Evolutionary conservation across 2,113 vertebrate genomes (phyloP).

Genomic region (Pelecanus crispus): DNA sequence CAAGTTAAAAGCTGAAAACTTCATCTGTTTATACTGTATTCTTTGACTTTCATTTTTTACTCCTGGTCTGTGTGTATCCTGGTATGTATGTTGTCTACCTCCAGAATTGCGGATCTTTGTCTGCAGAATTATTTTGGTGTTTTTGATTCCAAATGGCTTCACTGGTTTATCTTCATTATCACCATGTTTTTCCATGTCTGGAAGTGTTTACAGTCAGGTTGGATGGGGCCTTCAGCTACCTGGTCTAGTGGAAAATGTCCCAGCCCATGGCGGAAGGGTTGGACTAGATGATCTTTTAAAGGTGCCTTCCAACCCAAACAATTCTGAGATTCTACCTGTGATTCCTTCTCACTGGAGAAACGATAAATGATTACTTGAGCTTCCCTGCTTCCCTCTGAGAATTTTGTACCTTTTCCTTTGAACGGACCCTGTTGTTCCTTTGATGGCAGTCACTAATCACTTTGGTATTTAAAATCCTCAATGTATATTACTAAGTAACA

Average conservation of each 20-base stretch:
- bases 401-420: not conserved
- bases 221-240: not conserved
- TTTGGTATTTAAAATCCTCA: not conserved
- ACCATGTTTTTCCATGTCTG: not conserved
- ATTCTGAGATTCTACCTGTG: not conserved
- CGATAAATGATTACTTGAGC: not conserved
- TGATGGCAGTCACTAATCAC: not conserved
- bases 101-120: not conserved
- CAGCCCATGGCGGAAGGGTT: too few species aligned
- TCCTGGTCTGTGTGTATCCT: not conserved
- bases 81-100: not conserved
- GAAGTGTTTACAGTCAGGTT: not conserved
- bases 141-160: not conserved
- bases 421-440: not conserved
- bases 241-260: not conserved
- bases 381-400: not conserved
- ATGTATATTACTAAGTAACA: not conserved
- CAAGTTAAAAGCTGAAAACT: not conserved
- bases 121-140: not conserved
- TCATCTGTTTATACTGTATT: not conserved
- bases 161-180: not conserved
- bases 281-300: not conserved
- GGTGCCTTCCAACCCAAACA: not conserved
- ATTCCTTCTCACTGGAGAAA: not conserved
- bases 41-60: not conserved